phyloP scores from a whole-genome alignment of 1,140 invertebrate genomes.

The Drosophila ambigua region DNA sequence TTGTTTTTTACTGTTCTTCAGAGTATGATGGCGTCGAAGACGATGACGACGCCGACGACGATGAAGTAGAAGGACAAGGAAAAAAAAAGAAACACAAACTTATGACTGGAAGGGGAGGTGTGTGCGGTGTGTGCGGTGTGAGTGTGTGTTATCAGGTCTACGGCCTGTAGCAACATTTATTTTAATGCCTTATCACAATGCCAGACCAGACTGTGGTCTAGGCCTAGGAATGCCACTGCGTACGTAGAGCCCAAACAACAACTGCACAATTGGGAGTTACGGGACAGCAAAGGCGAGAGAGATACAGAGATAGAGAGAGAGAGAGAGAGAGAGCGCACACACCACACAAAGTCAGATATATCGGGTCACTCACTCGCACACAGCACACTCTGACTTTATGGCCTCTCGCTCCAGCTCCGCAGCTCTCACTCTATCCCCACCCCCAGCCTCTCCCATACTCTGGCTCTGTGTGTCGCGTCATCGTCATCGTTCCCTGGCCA shows the following conservation, averaged over 20 bases:
- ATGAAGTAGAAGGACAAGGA: conserved; percentile 10
- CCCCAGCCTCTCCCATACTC: conserved; percentile 60
- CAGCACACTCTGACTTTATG: conserved; percentile 12
- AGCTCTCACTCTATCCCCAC: conserved; percentile 41
- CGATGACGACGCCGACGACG: conserved; percentile 8
- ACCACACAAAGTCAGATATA: conserved; percentile 3
- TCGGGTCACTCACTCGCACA: neutral
- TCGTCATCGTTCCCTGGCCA: conserved; percentile 13
- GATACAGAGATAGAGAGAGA: conserved; percentile 57
- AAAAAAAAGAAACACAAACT: conserved; percentile 8
- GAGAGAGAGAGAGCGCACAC: conserved; percentile 37
- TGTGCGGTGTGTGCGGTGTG: conserved; percentile 46
- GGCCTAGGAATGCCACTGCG: conserved; percentile 37
- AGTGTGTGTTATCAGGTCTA: conserved; percentile 69
- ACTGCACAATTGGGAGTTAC: conserved; percentile 82
- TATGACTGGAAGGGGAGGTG: conserved; percentile 6
- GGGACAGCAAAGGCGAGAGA: conserved; percentile 40
- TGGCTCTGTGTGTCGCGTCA: conserved; percentile 45
- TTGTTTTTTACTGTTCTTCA: conserved; percentile 31
- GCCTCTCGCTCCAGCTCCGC: conserved; percentile 4
- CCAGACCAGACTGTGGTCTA: conserved; percentile 35
- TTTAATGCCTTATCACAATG: conserved; percentile 77
- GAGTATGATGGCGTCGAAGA: conserved; percentile 19
- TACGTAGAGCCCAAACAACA: conserved; percentile 48
- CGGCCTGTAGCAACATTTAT: conserved; percentile 77